Evolutionary conservation across 2,888 invertebrate genomes (phyloP), one percentile per base, ranked within the genome.

Genomic region (Lasius fuliginosus): DNA sequence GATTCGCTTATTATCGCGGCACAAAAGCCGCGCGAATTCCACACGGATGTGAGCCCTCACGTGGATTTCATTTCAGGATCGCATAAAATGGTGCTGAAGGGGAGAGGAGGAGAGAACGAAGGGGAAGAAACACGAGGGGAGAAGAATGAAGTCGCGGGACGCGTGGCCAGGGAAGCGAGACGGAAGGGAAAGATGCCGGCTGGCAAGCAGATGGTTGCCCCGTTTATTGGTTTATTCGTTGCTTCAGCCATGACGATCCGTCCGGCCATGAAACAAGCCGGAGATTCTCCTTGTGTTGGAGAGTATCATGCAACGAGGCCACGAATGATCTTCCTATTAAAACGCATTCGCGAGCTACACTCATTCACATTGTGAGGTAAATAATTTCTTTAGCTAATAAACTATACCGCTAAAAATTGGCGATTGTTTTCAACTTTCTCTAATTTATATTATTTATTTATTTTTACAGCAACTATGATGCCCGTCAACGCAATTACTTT

Each of bases 201-300:
- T 94, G 94, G 93, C 92, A 92, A 94, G 94, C 95, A 95, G 95
- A 95, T 95, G 95, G 94, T 94, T 93, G 94, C 93, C 91, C 92
- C 94, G 94, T 94, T 94, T 94, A 95, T 95, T 95, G 95, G 95
- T 94, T 94, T 94, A 94, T 94, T 94, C 94, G 94, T 92, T 90
- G 91, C 90, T 89, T 92, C 92, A 92, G 92, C 93, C 91, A 91
- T 91, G 90, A 85, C 89, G 91, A 92, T 90, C 92, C 91, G 79
- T 92, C 90, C 90, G 83, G 87, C 90, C 91, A 88, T 91, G 90
- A 71, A 84, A 83, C 82, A 82, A 87, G 86, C 85, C 87, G 85
- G 87, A 85, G 87, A 82, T 86, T 86, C 86, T 91, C 90, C 91
- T 91, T 92, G 92, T 91, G 85, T 84, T 73, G 33, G 69, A 82